Evolutionary conservation across 2,888 invertebrate genomes (phyloP).

Genomic region (Xestobium rufovillosum): DNA sequence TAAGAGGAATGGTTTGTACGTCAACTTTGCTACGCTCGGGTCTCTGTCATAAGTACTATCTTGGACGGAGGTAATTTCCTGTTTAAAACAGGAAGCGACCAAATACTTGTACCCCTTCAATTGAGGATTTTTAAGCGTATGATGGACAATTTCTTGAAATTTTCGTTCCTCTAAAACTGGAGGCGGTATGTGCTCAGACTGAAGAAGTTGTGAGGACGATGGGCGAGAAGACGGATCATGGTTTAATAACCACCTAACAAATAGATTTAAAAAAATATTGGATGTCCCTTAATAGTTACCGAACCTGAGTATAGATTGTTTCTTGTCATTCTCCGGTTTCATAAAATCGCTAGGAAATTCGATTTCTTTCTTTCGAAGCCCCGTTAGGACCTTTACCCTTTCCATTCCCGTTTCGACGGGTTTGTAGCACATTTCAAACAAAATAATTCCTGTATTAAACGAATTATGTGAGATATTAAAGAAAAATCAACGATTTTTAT

Average conservation of each 20-base stretch:
- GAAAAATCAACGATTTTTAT: too few species aligned
- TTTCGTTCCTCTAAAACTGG: constrained; percentile 80
- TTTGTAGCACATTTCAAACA: constrained; percentile 92
- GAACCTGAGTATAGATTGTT: neutral
- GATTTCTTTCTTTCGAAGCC: constrained; percentile 62
- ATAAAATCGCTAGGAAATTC: constrained; percentile 63
- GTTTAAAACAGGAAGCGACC: constrained; percentile 53
- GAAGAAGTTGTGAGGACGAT: constrained; percentile 74
- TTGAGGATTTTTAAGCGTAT: constrained; percentile 74
- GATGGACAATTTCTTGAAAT: constrained; percentile 71
- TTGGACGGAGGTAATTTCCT: constrained; percentile 46
- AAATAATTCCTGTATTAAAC: constrained; percentile 68
- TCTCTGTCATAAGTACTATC: constrained; percentile 79
- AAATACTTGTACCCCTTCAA: constrained; percentile 70
- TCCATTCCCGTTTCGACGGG: constrained; percentile 86
- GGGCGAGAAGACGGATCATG: constrained; percentile 81
- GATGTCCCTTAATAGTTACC: constrained; percentile 44
- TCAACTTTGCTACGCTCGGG: constrained; percentile 40
- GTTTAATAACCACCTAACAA: constrained; percentile 63
- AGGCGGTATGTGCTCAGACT: constrained; percentile 77
- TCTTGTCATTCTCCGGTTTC: constrained; percentile 37
- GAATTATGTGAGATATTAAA: too few species aligned
- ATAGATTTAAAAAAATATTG: constrained; percentile 6
- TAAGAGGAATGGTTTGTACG: constrained; percentile 40
- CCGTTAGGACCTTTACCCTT: constrained; percentile 66